Conservation (phyloP, 2,888 invertebrate genomes). For the Habrosyne pyritoides region DNA sequence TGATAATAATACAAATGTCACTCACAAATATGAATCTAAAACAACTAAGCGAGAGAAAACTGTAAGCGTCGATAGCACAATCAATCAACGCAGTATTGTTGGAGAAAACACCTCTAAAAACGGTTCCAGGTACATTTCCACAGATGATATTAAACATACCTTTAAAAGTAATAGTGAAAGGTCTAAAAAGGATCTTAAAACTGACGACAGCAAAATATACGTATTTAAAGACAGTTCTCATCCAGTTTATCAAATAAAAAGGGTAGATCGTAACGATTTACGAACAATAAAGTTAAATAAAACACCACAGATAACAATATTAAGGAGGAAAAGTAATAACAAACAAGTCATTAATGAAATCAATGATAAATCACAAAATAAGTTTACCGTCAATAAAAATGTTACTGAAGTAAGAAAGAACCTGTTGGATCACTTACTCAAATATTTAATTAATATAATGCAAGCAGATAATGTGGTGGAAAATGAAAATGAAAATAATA, state of each 20-base stretch:
- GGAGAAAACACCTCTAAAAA: neutral
- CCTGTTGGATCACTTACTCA: neutral
- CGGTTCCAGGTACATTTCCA: neutral
- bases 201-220: neutral
- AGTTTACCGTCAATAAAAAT: neutral
- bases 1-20: neutral
- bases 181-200: neutral
- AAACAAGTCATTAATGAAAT: neutral
- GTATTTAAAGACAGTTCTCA: neutral
- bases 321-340: slow-evolving; percentile 11
- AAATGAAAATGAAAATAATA: neutral
- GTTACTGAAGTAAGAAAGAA: neutral
- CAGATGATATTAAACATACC: neutral
- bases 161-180: neutral
- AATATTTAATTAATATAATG: neutral
- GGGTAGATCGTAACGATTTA: neutral
- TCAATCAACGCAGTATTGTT: neutral
- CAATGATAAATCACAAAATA: neutral
- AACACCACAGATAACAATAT: slow-evolving; percentile 7
- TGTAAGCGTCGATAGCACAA: neutral
- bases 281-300: neutral
- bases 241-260: neutral
- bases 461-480: neutral
- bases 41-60: neutral
- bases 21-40: neutral